Percentiles rank a stretch among this genome's conserved stretches.
phyloP scores from a whole-genome alignment of 2,888 invertebrate species.

The Dexiosoma caninum region DNA sequence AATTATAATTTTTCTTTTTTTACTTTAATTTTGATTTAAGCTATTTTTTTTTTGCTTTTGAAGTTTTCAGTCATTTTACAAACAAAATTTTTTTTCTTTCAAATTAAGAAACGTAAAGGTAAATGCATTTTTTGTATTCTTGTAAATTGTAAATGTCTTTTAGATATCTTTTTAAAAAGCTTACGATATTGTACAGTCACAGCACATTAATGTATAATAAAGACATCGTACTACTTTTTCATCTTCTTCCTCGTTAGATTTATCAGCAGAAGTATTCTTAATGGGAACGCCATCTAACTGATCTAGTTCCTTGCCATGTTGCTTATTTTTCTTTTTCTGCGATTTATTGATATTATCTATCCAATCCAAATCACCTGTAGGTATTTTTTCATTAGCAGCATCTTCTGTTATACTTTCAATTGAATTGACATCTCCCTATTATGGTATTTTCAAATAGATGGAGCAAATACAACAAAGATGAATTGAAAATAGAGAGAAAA shows the following conservation, averaged over 20 bases:
- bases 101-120: neutral
- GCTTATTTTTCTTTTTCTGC: slow-evolving; percentile 70
- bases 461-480: neutral
- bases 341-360: slow-evolving; percentile 68
- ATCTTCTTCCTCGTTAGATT: slow-evolving; percentile 68
- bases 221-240: slow-evolving; percentile 76
- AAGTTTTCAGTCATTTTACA: slow-evolving; percentile 48
- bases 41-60: slow-evolving; percentile 27
- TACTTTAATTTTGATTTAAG: slow-evolving; percentile 49
- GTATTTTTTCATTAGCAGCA: slow-evolving; percentile 62
- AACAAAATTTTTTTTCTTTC: slow-evolving; percentile 19
- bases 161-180: neutral
- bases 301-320: slow-evolving; percentile 66
- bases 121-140: slow-evolving; percentile 42
- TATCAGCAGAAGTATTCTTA: slow-evolving; percentile 61
- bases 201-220: slow-evolving; percentile 77
- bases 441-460: neutral
- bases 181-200: slow-evolving; percentile 77
- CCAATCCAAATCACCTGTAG: slow-evolving; percentile 69
- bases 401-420: slow-evolving; percentile 73
- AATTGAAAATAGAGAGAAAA: neutral
- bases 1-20: neutral
- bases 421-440: slow-evolving; percentile 74
- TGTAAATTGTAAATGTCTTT: neutral
- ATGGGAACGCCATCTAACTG: slow-evolving; percentile 70